Evolutionary conservation across 2,888 invertebrate species (phyloP).

Genomic region (Diabrotica balteata): DNA sequence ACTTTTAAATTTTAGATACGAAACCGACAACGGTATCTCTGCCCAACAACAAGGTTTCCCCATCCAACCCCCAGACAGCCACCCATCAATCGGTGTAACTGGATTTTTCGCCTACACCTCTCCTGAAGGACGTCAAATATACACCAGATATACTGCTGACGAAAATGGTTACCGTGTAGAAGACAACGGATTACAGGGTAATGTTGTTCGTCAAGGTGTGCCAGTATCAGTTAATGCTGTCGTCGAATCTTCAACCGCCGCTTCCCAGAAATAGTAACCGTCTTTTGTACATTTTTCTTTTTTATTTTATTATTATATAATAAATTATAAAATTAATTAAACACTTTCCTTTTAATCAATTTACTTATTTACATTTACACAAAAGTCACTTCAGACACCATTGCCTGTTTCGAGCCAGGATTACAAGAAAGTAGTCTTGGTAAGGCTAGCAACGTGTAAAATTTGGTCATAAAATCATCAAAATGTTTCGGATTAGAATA

Average conservation of each 20-base stretch:
- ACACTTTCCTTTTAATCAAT: too few species aligned
- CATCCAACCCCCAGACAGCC: conserved; percentile 47
- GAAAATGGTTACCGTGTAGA: conserved; percentile 51
- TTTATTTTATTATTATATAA: background rate
- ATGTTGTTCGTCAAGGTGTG: background rate
- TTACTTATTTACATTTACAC: too few species aligned
- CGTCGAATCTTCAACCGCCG: background rate
- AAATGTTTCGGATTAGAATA: too few species aligned
- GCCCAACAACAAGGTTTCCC: conserved; percentile 66
- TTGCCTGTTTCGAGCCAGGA: too few species aligned
- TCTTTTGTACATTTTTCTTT: background rate
- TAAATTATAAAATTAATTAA: background rate
- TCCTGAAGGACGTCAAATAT: conserved; percentile 47
- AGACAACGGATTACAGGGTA: conserved; percentile 34
- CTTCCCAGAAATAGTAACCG: conserved; percentile 1
- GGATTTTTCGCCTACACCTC: conserved; percentile 58
- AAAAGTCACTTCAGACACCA: too few species aligned
- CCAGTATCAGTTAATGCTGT: background rate
- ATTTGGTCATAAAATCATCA: too few species aligned
- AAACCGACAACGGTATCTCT: conserved; percentile 69
- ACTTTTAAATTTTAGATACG: conserved; percentile 47
- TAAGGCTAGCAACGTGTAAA: too few species aligned
- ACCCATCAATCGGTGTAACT: conserved; percentile 43
- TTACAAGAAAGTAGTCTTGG: too few species aligned
- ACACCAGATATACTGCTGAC: conserved; percentile 48